Base-by-base conservation (phyloP, 1,140 invertebrate species). In the Drosophila lacertosa region DNA sequence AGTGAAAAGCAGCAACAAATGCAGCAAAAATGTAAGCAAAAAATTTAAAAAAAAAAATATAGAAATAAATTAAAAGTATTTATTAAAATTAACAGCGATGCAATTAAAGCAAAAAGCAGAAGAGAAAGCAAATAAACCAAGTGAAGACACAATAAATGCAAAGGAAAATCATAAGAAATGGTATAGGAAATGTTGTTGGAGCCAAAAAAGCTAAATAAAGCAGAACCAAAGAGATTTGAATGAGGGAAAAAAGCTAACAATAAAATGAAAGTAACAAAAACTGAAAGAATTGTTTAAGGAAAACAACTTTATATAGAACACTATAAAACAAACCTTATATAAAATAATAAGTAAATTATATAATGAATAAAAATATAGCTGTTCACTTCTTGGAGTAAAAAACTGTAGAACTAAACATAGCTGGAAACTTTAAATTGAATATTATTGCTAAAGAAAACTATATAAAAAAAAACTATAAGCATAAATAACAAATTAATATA, bases 11-110 rank as follows among this genome's bases (percentile, higher is more conserved):
- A 11, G n/a, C n/a, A 35, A 35, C n/a, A 35, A 11, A n/a, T 35
- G 33, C 33, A 35, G 35, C 35, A 37, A 13, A 33, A 33, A 50
- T 33, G 11, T 50, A 6, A 50, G 47, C 47, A 5, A 3, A 10
- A 18, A 48, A 15, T 20, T 47, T 29, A 7, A 10, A 6, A 1
- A 33, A 10, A 33, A 2, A n/a, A 18, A 18, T 50, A 11, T 11
- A 10, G 4, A 50, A 18, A 11, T 50, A 50, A 11, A 22, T 22
- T 22, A 2, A 22, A 22, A 22, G 4, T 22, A 22, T 2, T 22
- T 4, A 22, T 22, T 2, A 22, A n/a, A n/a, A n/a, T n/a, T n/a
- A n/a, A n/a, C n/a, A n/a, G n/a, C n/a, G n/a, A n/a, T n/a, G n/a
- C n/a, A n/a, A n/a, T n/a, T n/a, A 32, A 48, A 33, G 15, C 26